These are phyloP conservation scores for Odontothrips loti DNA, from an alignment of 2,888 invertebrate genomes.

Conservation along the genomic window DNA sequence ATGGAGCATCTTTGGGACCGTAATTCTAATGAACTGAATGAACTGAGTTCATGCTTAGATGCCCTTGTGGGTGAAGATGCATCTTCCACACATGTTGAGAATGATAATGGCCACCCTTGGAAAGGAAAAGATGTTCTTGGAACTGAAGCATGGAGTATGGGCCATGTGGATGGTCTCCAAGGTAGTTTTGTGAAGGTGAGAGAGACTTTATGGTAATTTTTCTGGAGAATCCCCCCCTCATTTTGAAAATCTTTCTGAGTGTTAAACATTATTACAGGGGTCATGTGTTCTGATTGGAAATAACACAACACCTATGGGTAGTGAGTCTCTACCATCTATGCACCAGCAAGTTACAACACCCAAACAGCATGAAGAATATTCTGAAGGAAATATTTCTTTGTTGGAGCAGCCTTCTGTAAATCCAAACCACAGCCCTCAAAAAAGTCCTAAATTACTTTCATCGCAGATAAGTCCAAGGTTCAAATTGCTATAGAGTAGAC, in stretches of 20 bases:
- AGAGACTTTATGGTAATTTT: no score
- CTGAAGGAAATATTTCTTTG: no score
- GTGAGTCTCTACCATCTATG: no score
- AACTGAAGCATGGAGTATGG: constrained; percentile 39
- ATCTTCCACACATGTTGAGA: not conserved
- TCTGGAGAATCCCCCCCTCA: not conserved
- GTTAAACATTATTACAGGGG: not conserved
- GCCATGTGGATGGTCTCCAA: constrained; percentile 35
- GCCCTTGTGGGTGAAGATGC: not conserved
- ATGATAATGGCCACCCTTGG: not conserved
- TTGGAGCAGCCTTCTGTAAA: not conserved
- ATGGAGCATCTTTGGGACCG: not conserved
- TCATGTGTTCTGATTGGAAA: not conserved
- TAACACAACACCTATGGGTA: not conserved
- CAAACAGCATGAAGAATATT: no score
- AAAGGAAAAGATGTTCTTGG: not conserved
- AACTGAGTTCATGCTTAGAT: not conserved
- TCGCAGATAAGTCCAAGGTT: not conserved
- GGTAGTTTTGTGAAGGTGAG: constrained; percentile 27
- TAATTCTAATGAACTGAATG: not conserved
- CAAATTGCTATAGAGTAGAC: no score
- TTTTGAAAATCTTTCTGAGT: not conserved
- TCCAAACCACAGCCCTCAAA: not conserved
- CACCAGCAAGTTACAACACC: no score
- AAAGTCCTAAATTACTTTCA: not conserved